Evolutionary conservation across 2,797 vertebrate genomes (phyloP).

Genomic region (Hippoglossus hippoglossus): DNA sequence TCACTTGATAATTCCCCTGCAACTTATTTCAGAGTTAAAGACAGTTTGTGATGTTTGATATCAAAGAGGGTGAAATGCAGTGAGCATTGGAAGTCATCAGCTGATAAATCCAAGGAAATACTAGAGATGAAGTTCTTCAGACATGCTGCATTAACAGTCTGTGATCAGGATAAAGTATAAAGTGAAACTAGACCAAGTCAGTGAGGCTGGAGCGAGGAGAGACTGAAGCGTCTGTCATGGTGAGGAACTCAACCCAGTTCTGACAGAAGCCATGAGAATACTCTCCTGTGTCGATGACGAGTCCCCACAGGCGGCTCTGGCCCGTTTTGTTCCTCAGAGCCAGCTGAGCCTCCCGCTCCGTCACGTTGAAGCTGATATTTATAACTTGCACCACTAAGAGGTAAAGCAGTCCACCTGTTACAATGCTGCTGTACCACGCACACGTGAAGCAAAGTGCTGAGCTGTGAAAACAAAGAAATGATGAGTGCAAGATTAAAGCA

Average conservation of each 20-base stretch:
- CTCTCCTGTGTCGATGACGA: constrained; percentile 88
- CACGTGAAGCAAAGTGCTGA: constrained; percentile 95
- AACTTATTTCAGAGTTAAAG: background rate
- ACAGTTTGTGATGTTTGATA: background rate
- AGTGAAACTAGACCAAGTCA: constrained; percentile 78
- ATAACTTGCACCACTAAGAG: constrained; percentile 91
- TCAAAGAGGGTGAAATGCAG: constrained; percentile 10
- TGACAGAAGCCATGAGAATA: constrained; percentile 89
- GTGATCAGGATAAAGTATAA: background rate
- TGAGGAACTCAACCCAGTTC: constrained; percentile 95
- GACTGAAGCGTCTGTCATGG: constrained; percentile 74
- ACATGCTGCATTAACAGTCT: background rate
- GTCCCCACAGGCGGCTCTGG: constrained; percentile 88
- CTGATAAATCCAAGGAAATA: constrained; percentile 7
- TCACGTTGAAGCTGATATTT: constrained; percentile 97
- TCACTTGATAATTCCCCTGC: background rate
- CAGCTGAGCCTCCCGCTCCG: constrained; percentile 92
- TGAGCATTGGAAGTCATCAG: background rate
- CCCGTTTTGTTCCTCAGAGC: constrained; percentile 91
- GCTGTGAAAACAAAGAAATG: constrained; percentile 75
- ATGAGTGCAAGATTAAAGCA: background rate
- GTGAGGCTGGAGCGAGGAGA: constrained; percentile 50
- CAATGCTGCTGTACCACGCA: constrained; percentile 94
- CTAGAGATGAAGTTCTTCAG: no score
- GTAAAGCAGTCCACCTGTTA: constrained; percentile 91